Evolutionary conservation across 1,140 invertebrate genomes (phyloP), one percentile per base, ranked within the genome.

Genomic region (Gerris buenoi): DNA sequence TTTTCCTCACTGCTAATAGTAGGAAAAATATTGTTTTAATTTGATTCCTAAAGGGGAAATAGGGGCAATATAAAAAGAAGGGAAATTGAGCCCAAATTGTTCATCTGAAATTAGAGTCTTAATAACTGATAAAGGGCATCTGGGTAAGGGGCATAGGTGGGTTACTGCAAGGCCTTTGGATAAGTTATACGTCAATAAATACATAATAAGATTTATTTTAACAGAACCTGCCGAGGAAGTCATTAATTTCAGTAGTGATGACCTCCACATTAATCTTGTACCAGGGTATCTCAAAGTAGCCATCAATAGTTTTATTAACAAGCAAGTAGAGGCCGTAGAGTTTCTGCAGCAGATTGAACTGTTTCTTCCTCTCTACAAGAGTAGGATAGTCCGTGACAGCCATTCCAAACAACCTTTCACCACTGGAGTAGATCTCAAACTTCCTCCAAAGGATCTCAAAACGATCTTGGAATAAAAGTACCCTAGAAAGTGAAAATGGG

Each of bases 171-270:
- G n/a, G n/a, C n/a, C n/a, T n/a, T n/a, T n/a, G n/a, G n/a, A n/a
- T n/a, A n/a, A n/a, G n/a, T n/a, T n/a, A n/a, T n/a, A n/a, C n/a
- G n/a, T n/a, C n/a, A n/a, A n/a, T n/a, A n/a, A n/a, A n/a, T n/a
- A n/a, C n/a, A n/a, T n/a, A n/a, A n/a, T n/a, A n/a, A n/a, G n/a
- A n/a, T n/a, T n/a, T n/a, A n/a, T n/a, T n/a, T n/a, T n/a, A n/a
- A n/a, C n/a, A n/a, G n/a, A n/a, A 89, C 88, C 85, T 87, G 65
- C 87, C 82, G 75, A 92, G 89, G 75, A 92, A 93, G 26, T 93
- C 90, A 15, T 82, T 76, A 14, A 95, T 77, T 76, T 94, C 90
- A 5, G 81, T 76, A 64, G 86, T 87, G 65, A 95, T 93, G 64
- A 82, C 81, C 71, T 92, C 89, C 69, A 90, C 90, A 75, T 94